These are phyloP conservation scores for Strongylocentrotus purpuratus DNA, from an alignment of 35 echinoderm and acorn worm species.

Conservation along the genomic window DNA sequence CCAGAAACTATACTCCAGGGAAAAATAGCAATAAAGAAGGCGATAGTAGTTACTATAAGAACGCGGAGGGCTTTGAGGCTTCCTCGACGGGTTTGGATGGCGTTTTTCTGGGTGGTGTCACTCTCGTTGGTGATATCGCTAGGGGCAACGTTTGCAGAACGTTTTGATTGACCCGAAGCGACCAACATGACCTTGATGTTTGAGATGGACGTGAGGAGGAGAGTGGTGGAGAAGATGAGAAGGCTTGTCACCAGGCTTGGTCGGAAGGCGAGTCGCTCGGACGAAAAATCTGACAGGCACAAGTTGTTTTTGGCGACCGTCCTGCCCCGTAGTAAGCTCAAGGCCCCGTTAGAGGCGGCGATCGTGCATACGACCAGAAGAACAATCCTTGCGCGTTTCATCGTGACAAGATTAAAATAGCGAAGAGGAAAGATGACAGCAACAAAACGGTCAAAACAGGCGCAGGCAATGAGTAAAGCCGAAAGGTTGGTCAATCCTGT, in stretches of 20 bases:
- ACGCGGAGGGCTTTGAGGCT: constrained; percentile 8
- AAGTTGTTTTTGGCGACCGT: constrained; percentile 36
- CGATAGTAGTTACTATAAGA: neutral
- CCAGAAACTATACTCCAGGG: constrained; percentile 33
- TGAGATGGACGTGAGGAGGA: neutral
- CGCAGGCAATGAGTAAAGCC: constrained; percentile 19
- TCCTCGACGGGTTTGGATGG: neutral
- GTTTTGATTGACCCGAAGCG: constrained; percentile 20
- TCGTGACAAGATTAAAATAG: neutral
- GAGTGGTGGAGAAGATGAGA: constrained; percentile 15
- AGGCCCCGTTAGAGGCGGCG: neutral
- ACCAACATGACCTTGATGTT: constrained; percentile 35
- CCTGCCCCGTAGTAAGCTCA: constrained; percentile 23
- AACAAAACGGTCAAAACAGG: constrained; percentile 33
- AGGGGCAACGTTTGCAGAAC: neutral
- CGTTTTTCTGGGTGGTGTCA: neutral
- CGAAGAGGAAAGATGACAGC: constrained; percentile 30
- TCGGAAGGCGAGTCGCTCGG: constrained; percentile 39
- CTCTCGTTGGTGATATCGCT: neutral
- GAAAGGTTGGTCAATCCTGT: constrained; percentile 31
- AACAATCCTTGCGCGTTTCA: constrained; percentile 2
- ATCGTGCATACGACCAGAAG: neutral
- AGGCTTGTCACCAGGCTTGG: constrained; percentile 44
- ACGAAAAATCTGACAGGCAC: constrained; percentile 34
- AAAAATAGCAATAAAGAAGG: constrained; percentile 18